Base-by-base conservation (phyloP, 2,888 invertebrate genomes). In the Acleris literana region DNA sequence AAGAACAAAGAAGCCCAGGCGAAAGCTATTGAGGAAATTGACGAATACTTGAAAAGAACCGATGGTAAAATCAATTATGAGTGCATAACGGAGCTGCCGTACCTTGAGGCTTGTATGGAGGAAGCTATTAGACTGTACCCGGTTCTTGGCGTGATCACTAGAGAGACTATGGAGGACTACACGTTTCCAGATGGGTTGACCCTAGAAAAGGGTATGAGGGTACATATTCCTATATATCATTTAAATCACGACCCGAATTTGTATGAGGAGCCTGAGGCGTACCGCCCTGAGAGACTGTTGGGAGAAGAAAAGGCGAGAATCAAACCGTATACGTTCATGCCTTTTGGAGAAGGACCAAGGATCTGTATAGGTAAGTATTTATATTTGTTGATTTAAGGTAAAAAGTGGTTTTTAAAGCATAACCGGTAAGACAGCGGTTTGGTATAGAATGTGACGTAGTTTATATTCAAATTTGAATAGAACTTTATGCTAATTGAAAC, bases 261-360 rank as follows among this genome's bases (percentile, higher is more conserved):
- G 29, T 73, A 70, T 22, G 66, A 68, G 9, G 68, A 73, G 2
- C 73, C 73, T 20, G 66, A 71, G 22, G 48, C 22, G 3, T 64
- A 53, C 18, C 51, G 60, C 5, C 73, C 73, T 11, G 73, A 73
- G 48, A 59, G 73, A 17, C 68, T 73, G 56, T 57, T 70, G 13
- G 67, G 63, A 7, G 70, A 72, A 6, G 52, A 54, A 17, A 68
- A 48, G 57, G 55, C 46, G 39, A 59, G 68, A 18, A 59, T 70
- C 6, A 54, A 22, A 5, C 70, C 69, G 9, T 73, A 68, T 59
- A 67, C 71, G 2, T 72, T 70, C 48, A 65, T 73, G 48, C 73
- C 73, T 16, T 73, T 72, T 54, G 72, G 73, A 16, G 70, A 72
- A 53, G 72, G 72, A 9, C 73, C 69, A 1, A 67, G 72, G 52